Base-by-base conservation (phyloP, 2,888 invertebrate genomes). In the Beris chalybata region DNA sequence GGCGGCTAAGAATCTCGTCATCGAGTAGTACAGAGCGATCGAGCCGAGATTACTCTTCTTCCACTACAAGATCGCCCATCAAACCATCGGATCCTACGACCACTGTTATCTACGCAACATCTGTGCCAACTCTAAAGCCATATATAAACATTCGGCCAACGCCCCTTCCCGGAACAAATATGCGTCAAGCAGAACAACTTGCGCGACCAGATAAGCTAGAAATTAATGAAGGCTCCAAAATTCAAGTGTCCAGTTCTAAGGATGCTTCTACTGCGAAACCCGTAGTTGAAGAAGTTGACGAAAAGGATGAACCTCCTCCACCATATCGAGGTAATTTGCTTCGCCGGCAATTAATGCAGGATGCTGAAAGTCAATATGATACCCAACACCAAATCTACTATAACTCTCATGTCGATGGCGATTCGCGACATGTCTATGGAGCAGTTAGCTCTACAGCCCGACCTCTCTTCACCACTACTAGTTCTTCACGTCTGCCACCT, bases 401-500 rank as follows among this genome's bases (percentile, higher is more conserved):
- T 9, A 85, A 84, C 71, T 88, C 88, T 74, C 85, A 85, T 0
- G 80, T 83, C 22, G 86, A 85, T 11, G 87, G 87, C 71, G 90
- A 90, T 74, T 84, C 86, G 4, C 84, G 87, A 2, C 89, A 89
- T 72, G 87, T 89, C 1, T 90, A 89, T 71, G 88, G 88, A 43
- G 85, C 86, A 44, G 86, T 88, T 30, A 78, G 87, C 12, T 86
- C 87, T 0, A 85, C 85, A 15, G 86, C 85, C 66, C 81, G 89
- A 43, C 89, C 89, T 0, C 76, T 89, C 13, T 89, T 89, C 72
- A 89, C 89, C 0, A 89, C 89, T 0, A 86, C 86, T 0, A 84
- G 83, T 6, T 79, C 81, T 13, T 83, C 88, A 0, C 81, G 86
- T 73, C 75, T 85, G 32, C 78, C 86, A 43, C 85, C 85, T 1